phyloP scores from a whole-genome alignment of 2,797 vertebrate species.

The Diplodus sargus region DNA sequence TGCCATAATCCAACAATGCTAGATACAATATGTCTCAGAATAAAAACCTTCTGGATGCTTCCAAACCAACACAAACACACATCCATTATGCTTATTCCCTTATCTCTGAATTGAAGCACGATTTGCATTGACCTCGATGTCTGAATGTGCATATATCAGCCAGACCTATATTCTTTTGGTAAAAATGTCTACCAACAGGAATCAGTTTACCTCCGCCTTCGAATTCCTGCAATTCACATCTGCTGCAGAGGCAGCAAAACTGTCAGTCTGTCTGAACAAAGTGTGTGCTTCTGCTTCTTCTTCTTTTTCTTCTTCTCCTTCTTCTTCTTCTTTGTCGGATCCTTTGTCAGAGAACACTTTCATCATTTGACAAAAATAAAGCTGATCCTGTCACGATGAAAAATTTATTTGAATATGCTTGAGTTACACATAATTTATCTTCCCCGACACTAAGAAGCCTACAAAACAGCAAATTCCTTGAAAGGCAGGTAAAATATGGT shows the following conservation, averaged over 20 bases:
- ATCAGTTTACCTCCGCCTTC: conserved; percentile 16
- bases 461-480: conserved; percentile 27
- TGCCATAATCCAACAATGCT: background rate
- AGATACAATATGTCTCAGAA: background rate
- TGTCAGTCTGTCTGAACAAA: conserved; percentile 44
- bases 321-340: conserved; percentile 16
- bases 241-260: conserved; percentile 38
- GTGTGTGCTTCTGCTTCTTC: conserved; percentile 8
- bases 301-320: background rate
- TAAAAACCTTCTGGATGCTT: background rate
- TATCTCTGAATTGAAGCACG: conserved; percentile 6
- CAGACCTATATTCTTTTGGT: conserved; percentile 10
- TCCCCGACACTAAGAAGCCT: conserved; percentile 9
- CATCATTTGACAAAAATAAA: conserved; percentile 51
- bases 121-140: conserved; percentile 1
- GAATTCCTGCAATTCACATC: conserved; percentile 7
- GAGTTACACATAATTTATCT: conserved; percentile 38
- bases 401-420: conserved; percentile 40
- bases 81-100: background rate
- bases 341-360: conserved; percentile 53
- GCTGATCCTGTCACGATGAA: conserved; percentile 45
- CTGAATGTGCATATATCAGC: conserved; percentile 10
- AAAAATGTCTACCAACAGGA: conserved; percentile 11
- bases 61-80: conserved; percentile 12
- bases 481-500: conserved; percentile 30